Conservation (phyloP, 35 echinoderm and acorn worm species). For the Stichopus chloronotus region DNA sequence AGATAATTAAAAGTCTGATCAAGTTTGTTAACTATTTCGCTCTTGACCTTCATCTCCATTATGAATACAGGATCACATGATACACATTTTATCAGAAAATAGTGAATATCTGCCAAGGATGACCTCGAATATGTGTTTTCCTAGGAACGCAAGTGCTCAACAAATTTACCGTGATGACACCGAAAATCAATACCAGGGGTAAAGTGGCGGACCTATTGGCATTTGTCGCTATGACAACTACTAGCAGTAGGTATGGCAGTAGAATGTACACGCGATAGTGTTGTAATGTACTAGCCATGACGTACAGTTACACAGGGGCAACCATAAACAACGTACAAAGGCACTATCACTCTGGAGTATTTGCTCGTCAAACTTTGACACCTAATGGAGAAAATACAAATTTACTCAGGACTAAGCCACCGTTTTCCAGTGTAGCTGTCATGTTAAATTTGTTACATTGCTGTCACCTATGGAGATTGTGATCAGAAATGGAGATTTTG, state of each 20-base stretch:
- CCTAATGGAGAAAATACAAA: slow-evolving; percentile 38
- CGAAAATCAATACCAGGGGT: slow-evolving; percentile 29
- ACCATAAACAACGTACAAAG: slow-evolving; percentile 28
- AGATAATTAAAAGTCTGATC: too few species aligned
- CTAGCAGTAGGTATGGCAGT: neutral
- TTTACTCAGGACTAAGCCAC: slow-evolving; percentile 34
- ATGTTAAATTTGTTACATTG: slow-evolving; percentile 35
- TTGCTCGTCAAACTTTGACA: slow-evolving; percentile 26
- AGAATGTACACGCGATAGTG: neutral
- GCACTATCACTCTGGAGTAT: neutral
- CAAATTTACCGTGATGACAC: neutral
- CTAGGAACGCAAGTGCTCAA: neutral
- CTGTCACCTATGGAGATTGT: slow-evolving; percentile 13
- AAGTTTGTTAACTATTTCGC: too few species aligned
- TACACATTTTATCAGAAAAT: too few species aligned
- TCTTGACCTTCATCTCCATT: too few species aligned
- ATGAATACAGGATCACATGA: too few species aligned
- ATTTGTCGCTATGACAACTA: slow-evolving; percentile 14
- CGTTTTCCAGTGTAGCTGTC: neutral
- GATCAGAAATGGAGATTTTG: slow-evolving; percentile 4
- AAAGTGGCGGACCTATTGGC: slow-evolving; percentile 47
- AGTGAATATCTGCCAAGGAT: too few species aligned
- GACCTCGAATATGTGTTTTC: too few species aligned
- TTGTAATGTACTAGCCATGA: neutral
- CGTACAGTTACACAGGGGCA: neutral